A percentile compares a stretch with the other conserved stretches of the same genome.
Conservation (phyloP, 2,797 vertebrate species). For the Pelobates cultripes region DNA sequence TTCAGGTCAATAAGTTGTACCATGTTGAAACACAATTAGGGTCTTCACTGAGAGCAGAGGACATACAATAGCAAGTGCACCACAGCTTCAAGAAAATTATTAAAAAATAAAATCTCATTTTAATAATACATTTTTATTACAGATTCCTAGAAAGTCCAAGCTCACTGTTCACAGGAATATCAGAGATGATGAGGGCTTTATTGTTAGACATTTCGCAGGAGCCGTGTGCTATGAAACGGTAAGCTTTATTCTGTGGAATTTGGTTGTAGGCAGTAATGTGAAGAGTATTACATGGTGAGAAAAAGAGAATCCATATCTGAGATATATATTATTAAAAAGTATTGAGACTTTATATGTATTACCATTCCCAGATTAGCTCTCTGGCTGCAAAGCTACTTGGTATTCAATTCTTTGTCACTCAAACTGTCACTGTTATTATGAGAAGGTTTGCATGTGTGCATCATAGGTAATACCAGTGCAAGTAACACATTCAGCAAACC, state of each 20-base stretch:
- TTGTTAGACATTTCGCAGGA: constrained; percentile 94
- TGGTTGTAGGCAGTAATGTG: not conserved
- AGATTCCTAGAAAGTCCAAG: constrained; percentile 97
- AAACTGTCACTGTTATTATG: not conserved
- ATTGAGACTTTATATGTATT: too few relatives aligned
- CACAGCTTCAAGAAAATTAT: not conserved
- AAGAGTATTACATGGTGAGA: not conserved
- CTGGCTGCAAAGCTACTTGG: too few relatives aligned
- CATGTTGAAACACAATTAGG: too few relatives aligned
- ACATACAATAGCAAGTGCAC: not conserved
- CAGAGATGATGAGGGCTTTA: constrained; percentile 95
- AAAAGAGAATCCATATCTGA: not conserved
- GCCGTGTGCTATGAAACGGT: constrained; percentile 98
- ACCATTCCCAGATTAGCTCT: too few relatives aligned
- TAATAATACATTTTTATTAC: constrained; percentile 52
- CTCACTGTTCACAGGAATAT: constrained; percentile 92
- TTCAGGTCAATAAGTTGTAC: too few relatives aligned
- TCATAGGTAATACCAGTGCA: too few relatives aligned
- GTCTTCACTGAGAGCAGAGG: not conserved
- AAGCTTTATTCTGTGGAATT: constrained; percentile 44
- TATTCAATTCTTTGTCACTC: not conserved
- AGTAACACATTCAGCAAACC: not conserved
- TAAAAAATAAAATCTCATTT: too few relatives aligned
- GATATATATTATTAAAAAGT: not conserved
- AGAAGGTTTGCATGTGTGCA: not conserved